Evolutionary conservation across 2,797 vertebrate genomes (phyloP).

Genomic region (Cossypha dichroa): DNA sequence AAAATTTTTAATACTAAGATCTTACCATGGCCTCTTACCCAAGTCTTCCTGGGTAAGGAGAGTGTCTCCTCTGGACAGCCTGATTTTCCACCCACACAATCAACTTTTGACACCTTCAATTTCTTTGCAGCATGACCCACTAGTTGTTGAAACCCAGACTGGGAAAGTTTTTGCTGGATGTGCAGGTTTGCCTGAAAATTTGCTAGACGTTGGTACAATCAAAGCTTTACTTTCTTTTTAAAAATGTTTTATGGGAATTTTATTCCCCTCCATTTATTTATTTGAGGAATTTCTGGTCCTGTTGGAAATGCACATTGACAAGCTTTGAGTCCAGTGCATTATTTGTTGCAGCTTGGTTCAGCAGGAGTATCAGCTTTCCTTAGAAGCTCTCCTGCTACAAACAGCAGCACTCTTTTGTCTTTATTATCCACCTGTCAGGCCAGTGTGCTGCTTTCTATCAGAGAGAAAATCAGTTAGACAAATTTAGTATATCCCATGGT

Average conservation of each 20-base stretch:
- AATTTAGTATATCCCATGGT: neutral
- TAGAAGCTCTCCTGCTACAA: neutral
- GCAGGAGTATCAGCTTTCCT: neutral
- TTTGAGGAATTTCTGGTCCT: neutral
- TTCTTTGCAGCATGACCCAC: neutral
- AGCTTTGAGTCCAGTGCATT: neutral
- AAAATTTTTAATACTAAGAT: neutral
- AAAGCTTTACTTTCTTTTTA: neutral
- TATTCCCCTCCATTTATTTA: fast-evolving
- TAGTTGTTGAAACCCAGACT: neutral
- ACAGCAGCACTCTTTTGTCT: neutral
- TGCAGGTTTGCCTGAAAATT: neutral
- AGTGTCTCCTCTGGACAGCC: neutral
- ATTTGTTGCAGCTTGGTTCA: neutral
- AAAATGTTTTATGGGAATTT: neutral
- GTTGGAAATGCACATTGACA: neutral
- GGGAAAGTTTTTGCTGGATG: neutral
- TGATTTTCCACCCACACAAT: neutral
- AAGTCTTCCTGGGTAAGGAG: neutral
- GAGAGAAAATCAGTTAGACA: neutral
- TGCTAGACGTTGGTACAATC: neutral
- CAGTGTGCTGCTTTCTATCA: neutral
- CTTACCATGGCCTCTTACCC: neutral
- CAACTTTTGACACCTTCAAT: neutral
- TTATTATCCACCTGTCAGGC: neutral